Evolutionary conservation across 1,140 invertebrate genomes (phyloP), one percentile per base, ranked within the genome.

Genomic region (Brachionus rotundiformis): DNA sequence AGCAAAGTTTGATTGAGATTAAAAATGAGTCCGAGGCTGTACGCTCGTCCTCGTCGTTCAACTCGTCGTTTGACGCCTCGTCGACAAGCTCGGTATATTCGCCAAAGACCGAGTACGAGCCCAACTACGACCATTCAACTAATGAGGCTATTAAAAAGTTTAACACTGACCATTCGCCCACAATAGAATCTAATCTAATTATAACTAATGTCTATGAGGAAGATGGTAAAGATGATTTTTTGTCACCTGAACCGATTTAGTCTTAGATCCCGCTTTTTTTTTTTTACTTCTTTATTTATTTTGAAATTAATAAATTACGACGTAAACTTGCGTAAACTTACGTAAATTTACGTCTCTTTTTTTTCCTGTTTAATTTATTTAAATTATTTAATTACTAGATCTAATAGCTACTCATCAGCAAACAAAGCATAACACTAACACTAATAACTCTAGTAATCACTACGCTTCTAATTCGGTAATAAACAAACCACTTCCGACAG

Each of bases 151-250:
- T 1, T 13, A 44, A 73, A 44, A 44, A 44, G 36, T 73, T 73
- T 73, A 19, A 44, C n/a, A n/a, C n/a, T 44, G 39, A 73, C 11
- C 19, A 39, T 44, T 41, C 68, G 8, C 68, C 68, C n/a, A 73
- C 68, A 25, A 73, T 73, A 13, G 68, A 73, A 23, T 23, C 68
- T 11, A 73, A 73, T 73, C 6, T 44, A 11, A 73, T 73, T n/a
- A 73, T 73, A 44, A 73, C 68, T 73, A 73, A 73, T 73, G 39
- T 73, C 44, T 73, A 73, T 41, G 68, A 73, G 25, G 68, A 73
- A 73, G 68, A 73, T 73, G 68, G 68, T 73, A 73, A 44, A 73
- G 7, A 44, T 41, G 2, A 27, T 73, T 73, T 73, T 44, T 44
- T 39, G 25, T 19, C 1, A 23, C 19, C 39, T 23, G 16, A 27